Evolutionary conservation across 2,797 vertebrate genomes (phyloP), one percentile per base, ranked within the genome.

Genomic region (Petrocephalus schoutedeni): DNA sequence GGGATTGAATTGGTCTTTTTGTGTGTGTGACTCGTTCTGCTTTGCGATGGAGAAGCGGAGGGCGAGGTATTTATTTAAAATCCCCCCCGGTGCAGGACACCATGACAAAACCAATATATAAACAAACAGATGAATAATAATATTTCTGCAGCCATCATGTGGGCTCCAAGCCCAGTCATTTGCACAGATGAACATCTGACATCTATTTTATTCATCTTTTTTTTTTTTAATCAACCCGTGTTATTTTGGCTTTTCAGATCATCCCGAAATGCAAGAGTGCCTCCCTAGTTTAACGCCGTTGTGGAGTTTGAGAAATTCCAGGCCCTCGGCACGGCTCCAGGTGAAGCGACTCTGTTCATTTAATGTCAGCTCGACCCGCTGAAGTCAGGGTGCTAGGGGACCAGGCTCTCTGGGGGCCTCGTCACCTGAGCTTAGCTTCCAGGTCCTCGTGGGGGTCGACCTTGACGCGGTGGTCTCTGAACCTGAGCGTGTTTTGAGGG

Each of bases 1-100:
- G 83, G 54, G 28, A 85, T 83, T 49, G 80, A 83, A 54, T 53
- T 54, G 53, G 53, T 28, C 82, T 84, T 53, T 53, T 84, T 84
- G 49, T 84, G 49, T 84, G 82, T 54, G 51, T 53, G 82, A 84
- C 49, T 23, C 4, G 14, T 51, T 16, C 84, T 28, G 54, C 58
- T 14, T 56, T 16, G 36, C n/a, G 12, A n/a, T 45, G 23, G 21
- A 83, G 80, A 21, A 28, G 45, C 12, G 8, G 49, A 14, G 45
- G n/a, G 51, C 45, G 41, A 28, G 80, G 45, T 23, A 83, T 83
- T 83, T 83, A 77, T 77, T 57, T 16, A 57, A 57, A 57, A 0
- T 74, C 32, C 64, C 23, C 36, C 41, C 71, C 19, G 71, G 14
- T 36, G 32, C 36, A 77, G 36, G 32, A 77, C 36, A 77, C 71